These are phyloP conservation scores for Bambusicola thoracicus DNA, from an alignment of 2,113 vertebrate genomes.

Conservation along the genomic window DNA sequence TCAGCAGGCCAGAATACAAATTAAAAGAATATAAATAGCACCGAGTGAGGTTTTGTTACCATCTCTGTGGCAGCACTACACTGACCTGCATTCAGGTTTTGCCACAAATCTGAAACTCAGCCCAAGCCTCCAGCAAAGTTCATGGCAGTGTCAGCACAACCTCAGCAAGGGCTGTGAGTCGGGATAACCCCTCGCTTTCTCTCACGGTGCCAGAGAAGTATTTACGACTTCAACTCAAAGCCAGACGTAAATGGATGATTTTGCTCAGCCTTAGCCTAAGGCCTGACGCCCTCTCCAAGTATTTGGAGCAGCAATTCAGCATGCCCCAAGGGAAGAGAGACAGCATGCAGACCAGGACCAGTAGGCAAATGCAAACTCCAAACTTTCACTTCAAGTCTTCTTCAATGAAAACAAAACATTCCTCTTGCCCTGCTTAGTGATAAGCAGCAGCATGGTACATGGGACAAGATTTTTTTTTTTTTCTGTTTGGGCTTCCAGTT, in stretches of 20 bases:
- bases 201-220: neutral
- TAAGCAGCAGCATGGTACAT: neutral
- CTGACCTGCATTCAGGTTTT: constrained; percentile 33
- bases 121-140: neutral
- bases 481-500: neutral
- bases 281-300: neutral
- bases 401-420: neutral
- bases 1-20: constrained; percentile 35
- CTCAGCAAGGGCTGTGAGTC: neutral
- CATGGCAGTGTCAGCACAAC: constrained; percentile 23
- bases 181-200: neutral
- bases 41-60: constrained; percentile 6
- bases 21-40: constrained; percentile 49
- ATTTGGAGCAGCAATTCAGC: neutral
- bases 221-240: neutral
- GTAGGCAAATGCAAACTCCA: neutral
- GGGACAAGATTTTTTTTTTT: neutral
- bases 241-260: neutral
- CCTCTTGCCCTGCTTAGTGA: neutral
- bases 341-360: neutral
- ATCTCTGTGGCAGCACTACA: neutral
- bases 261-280: neutral
- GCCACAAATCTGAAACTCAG: neutral
- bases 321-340: neutral
- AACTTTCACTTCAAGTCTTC: neutral